Percentiles rank a stretch among this genome's conserved stretches.
These are phyloP conservation scores for Lepas anatifera DNA, from an alignment of 2,888 invertebrate genomes.

Conservation along the genomic window DNA sequence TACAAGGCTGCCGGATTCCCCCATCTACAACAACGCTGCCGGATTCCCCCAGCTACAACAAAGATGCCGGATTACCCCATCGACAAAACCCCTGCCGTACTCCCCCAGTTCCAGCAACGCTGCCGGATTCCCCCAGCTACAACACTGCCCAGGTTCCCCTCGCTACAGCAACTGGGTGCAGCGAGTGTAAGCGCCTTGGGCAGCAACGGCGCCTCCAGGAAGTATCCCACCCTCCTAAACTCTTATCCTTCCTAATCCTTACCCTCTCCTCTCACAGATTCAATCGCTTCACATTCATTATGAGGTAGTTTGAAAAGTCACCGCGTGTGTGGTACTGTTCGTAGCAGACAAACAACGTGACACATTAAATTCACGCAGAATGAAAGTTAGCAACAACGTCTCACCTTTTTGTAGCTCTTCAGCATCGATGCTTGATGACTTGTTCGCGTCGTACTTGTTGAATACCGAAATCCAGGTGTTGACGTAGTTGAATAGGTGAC, in stretches of 20 bases:
- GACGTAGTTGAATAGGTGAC: slow-evolving; percentile 71
- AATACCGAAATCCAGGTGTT: slow-evolving; percentile 73
- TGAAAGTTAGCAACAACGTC: neutral
- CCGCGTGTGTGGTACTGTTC: no score
- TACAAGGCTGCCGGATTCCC: no score
- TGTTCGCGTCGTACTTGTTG: slow-evolving; percentile 70
- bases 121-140: no score
- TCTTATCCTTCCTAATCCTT: neutral
- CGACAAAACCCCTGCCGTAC: no score
- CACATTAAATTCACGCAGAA: neutral
- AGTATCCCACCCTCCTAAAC: neutral
- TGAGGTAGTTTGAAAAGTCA: no score
- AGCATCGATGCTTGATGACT: slow-evolving; percentile 72
- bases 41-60: no score
- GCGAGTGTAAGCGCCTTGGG: no score
- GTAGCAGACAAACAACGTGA: neutral
- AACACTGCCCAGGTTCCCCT: no score
- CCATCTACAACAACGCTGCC: no score
- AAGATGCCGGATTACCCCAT: no score
- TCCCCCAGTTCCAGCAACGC: no score
- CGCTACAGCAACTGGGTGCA: no score
- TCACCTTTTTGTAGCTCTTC: slow-evolving; percentile 56
- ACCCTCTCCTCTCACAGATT: neutral
- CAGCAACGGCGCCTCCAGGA: neutral
- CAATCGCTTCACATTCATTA: neutral